phyloP scores from a whole-genome alignment of 2,113 vertebrate species.

The Sinocyclocheilus grahami region DNA sequence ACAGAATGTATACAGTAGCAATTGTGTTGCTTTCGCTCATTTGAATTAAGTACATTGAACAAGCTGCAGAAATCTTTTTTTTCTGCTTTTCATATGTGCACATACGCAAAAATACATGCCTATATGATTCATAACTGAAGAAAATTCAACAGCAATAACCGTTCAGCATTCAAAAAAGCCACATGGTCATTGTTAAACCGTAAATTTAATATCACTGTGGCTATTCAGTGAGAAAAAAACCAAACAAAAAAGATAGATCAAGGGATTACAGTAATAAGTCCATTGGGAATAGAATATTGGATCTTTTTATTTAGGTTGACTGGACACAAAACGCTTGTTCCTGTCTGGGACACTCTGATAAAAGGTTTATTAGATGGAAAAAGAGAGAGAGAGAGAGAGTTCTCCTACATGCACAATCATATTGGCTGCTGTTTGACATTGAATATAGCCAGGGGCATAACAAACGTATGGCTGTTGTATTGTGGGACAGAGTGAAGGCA shows the following conservation, averaged over 20 bases:
- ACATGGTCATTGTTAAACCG: slow-evolving; percentile 29
- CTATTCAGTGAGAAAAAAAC: not conserved
- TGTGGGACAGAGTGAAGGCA: not conserved
- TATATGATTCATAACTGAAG: not conserved
- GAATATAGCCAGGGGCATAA: not conserved
- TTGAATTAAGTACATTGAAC: not conserved
- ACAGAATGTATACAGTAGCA: not conserved
- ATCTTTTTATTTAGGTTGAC: slow-evolving; percentile 31
- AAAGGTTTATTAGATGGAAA: slow-evolving; percentile 34
- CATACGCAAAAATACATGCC: not conserved
- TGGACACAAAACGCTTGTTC: slow-evolving; percentile 22
- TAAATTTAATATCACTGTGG: slow-evolving; percentile 15
- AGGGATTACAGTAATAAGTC: not conserved
- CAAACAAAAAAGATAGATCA: not conserved
- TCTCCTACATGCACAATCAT: not conserved
- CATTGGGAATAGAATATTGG: not conserved
- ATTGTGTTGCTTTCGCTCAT: not conserved
- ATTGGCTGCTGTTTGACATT: slow-evolving; percentile 18
- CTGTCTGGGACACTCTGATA: slow-evolving; percentile 32
- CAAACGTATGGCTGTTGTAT: not conserved
- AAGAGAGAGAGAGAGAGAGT: not conserved
- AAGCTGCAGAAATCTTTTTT: not conserved
- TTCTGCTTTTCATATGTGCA: not conserved
- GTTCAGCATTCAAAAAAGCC: slow-evolving; percentile 5
- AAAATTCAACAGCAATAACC: not conserved